Conservation (phyloP, 2,113 vertebrate species). For the Spea multiplicata region DNA sequence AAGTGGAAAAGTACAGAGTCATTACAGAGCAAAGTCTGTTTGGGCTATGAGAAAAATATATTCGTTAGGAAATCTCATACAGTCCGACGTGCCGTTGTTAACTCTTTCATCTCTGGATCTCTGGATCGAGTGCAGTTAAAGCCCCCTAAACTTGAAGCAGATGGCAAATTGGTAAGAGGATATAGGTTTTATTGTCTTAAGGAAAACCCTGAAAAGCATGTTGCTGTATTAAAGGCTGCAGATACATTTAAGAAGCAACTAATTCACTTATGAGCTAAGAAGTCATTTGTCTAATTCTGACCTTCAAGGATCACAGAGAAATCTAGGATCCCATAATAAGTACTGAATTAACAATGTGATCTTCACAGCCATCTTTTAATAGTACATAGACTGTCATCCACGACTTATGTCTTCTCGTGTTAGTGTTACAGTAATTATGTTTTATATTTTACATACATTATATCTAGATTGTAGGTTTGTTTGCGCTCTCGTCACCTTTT, state of each 20-base stretch:
- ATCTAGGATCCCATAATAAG: too few species aligned
- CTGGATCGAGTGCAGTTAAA: neutral
- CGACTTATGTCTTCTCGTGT: too few species aligned
- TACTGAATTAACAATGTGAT: too few species aligned
- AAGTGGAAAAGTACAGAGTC: neutral
- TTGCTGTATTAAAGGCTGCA: constrained; percentile 21
- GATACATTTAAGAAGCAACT: constrained; percentile 13
- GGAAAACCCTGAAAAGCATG: constrained; percentile 37
- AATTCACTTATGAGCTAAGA: constrained; percentile 44
- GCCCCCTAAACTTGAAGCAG: constrained; percentile 9
- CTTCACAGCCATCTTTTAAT: too few species aligned
- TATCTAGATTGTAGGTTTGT: too few species aligned
- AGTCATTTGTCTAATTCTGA: constrained; percentile 24
- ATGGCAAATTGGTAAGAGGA: constrained; percentile 38
- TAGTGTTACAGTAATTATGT: too few species aligned
- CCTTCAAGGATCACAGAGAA: neutral
- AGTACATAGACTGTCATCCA: too few species aligned
- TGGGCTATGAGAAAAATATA: neutral
- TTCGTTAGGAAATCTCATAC: neutral
- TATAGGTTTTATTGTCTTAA: constrained; percentile 33
- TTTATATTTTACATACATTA: too few species aligned
- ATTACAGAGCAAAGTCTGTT: neutral
- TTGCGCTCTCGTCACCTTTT: too few species aligned
- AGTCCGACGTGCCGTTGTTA: neutral
- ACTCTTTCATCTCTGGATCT: neutral